Evolutionary conservation across 2,888 invertebrate genomes (phyloP).

Genomic region (Pseudolycoriella hygida): DNA sequence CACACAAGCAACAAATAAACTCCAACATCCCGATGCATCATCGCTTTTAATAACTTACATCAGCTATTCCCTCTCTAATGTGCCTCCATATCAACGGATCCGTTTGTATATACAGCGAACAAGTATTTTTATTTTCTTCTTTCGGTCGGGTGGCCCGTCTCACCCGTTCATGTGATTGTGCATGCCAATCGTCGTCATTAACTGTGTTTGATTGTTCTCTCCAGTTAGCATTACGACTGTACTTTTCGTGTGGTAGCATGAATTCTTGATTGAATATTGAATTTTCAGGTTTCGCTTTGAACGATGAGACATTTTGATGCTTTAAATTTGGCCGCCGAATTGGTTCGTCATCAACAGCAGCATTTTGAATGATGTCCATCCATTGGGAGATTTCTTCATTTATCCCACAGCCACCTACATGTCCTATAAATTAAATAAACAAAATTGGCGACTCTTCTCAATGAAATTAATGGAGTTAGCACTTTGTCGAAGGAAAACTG

Average conservation of each 20-base stretch:
- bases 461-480: too few relatives aligned
- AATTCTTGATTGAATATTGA: slow-evolving; percentile 20
- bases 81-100: slow-evolving; percentile 96
- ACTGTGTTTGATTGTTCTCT: slow-evolving; percentile 15
- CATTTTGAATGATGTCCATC: slow-evolving; percentile 83
- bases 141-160: slow-evolving; percentile 39
- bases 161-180: slow-evolving; percentile 30
- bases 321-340: neutral
- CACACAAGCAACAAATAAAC: too few relatives aligned
- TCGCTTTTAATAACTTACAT: slow-evolving; percentile 40
- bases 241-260: slow-evolving; percentile 48
- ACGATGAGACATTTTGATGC: neutral
- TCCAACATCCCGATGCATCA: too few relatives aligned
- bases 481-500: too few relatives aligned
- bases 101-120: slow-evolving; percentile 92
- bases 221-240: slow-evolving; percentile 55
- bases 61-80: slow-evolving; percentile 64
- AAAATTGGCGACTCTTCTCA: too few relatives aligned
- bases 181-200: slow-evolving; percentile 30
- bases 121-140: slow-evolving; percentile 70
- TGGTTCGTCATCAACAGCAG: slow-evolving; percentile 41
- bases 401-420: slow-evolving; percentile 73
- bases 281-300: slow-evolving; percentile 15
- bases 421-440: slow-evolving; percentile 34
- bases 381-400: slow-evolving; percentile 74